Conservation (phyloP, 2,888 invertebrate genomes). For the Vanessa cardui region DNA sequence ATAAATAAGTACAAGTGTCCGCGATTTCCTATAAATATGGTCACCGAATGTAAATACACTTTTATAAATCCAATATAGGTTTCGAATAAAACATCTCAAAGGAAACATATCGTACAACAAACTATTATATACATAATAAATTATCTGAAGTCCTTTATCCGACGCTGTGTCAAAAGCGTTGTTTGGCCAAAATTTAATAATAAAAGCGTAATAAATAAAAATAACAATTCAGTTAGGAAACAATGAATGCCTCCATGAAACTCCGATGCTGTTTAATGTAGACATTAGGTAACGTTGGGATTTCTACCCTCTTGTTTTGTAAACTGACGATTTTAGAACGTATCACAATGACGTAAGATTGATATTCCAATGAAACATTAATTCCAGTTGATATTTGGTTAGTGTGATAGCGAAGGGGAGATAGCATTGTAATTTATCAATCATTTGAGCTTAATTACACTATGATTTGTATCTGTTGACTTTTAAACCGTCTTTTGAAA, state of each 20-base stretch:
- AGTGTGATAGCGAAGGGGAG: constrained; percentile 34
- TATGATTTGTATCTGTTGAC: constrained; percentile 37
- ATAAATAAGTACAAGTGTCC: no score
- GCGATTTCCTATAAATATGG: no score
- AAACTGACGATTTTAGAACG: neutral
- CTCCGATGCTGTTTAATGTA: constrained; percentile 44
- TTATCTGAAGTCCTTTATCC: constrained; percentile 14
- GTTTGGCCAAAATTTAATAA: constrained; percentile 38
- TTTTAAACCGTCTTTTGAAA: constrained; percentile 30
- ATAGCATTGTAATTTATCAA: constrained; percentile 36
- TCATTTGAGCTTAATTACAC: constrained; percentile 37
- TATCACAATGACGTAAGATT: constrained; percentile 11
- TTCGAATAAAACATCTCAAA: neutral
- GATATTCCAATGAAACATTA: neutral
- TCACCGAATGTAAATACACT: no score
- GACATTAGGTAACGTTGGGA: constrained; percentile 41
- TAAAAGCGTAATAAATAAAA: constrained; percentile 40
- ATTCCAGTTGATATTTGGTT: constrained; percentile 34
- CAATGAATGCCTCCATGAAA: constrained; percentile 30
- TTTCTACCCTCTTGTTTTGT: constrained; percentile 18
- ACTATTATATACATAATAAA: constrained; percentile 1
- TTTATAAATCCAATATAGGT: no score
- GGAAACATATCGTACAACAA: neutral
- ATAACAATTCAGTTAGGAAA: constrained; percentile 38
- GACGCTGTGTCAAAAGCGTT: constrained; percentile 29